Evolutionary conservation across 1,140 invertebrate genomes (phyloP).

Genomic region (Physella acuta): DNA sequence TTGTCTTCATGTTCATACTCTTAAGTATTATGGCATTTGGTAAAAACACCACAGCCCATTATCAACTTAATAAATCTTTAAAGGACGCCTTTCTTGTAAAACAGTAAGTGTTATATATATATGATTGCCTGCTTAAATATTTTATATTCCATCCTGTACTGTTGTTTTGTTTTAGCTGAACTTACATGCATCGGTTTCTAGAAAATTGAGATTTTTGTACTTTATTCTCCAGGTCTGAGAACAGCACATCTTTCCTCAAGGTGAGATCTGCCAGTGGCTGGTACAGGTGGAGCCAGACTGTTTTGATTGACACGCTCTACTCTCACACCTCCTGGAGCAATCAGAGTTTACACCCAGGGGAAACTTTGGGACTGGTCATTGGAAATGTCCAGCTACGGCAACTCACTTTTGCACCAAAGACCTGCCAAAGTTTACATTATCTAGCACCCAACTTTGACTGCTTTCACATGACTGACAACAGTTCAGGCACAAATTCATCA

Average conservation of each 20-base stretch:
- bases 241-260: constrained; percentile 23
- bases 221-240: constrained; percentile 32
- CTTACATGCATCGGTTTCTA: too few relatives aligned
- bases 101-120: constrained; percentile 6
- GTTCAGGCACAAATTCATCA: neutral
- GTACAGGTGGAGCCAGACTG: constrained; percentile 45
- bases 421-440: constrained; percentile 1
- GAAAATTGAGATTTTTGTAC: too few relatives aligned
- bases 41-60: constrained; percentile 39
- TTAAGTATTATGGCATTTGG: constrained; percentile 51
- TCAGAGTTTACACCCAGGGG: constrained; percentile 8
- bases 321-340: constrained; percentile 25
- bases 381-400: constrained; percentile 19
- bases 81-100: constrained; percentile 25
- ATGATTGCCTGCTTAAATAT: too few relatives aligned
- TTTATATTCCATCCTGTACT: too few relatives aligned
- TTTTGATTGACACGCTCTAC: constrained; percentile 42
- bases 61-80: constrained; percentile 43
- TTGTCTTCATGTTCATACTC: constrained; percentile 41
- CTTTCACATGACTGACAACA: neutral
- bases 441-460: neutral
- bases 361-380: constrained; percentile 4
- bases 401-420: neutral
- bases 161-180: too few relatives aligned
- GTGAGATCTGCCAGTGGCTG: constrained; percentile 35